Evolutionary conservation across 2,113 vertebrate genomes (phyloP).

Genomic region (Chlamydotis undulata): DNA sequence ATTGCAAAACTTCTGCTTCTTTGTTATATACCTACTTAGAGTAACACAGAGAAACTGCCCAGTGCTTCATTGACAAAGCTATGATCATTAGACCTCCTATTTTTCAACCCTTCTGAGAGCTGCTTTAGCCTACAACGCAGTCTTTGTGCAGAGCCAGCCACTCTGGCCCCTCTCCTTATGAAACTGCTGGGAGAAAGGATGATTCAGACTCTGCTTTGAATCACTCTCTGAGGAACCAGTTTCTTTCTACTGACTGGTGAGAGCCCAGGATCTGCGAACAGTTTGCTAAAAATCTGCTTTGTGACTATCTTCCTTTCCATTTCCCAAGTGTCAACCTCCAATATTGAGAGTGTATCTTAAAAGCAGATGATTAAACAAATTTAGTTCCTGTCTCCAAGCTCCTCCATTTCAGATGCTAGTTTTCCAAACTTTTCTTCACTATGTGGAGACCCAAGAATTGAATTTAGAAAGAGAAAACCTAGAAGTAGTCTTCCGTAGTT

Average conservation of each 20-base stretch:
- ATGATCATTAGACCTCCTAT: neutral
- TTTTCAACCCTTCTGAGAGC: neutral
- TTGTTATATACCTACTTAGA: neutral
- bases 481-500: neutral
- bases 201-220: constrained; percentile 27
- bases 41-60: neutral
- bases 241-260: neutral
- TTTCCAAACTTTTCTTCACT: neutral
- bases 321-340: neutral
- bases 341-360: neutral
- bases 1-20: neutral
- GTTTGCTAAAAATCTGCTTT: constrained; percentile 34
- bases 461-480: neutral
- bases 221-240: neutral
- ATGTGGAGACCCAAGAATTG: neutral
- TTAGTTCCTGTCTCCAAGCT: neutral
- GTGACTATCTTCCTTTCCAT: neutral
- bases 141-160: neutral
- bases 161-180: neutral
- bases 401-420: neutral
- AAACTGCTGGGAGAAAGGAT: neutral
- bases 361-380: constrained; percentile 25
- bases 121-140: neutral
- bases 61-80: neutral
- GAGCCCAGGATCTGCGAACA: neutral